phyloP scores from a whole-genome alignment of 2,797 vertebrate species.

The Phoxinus dragarum region DNA sequence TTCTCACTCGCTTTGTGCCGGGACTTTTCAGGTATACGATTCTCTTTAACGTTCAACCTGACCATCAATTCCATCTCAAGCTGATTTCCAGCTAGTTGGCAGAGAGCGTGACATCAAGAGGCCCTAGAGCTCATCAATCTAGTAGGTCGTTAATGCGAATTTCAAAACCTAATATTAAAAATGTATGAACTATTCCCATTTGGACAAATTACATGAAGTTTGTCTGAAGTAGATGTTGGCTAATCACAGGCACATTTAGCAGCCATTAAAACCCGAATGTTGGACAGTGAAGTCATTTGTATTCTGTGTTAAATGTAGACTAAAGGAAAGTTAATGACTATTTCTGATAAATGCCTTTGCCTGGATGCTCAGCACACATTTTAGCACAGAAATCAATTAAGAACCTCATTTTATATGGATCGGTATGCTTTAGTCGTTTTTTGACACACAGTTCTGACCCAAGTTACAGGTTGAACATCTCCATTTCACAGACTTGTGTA shows the following conservation, averaged over 20 bases:
- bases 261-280: slow-evolving; percentile 64
- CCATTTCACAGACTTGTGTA: slow-evolving; percentile 46
- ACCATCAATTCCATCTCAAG: slow-evolving; percentile 1
- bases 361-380: slow-evolving; percentile 34
- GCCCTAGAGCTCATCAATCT: slow-evolving; percentile 61
- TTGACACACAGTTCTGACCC: slow-evolving; percentile 37
- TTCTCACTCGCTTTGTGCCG: neutral
- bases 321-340: slow-evolving; percentile 64
- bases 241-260: slow-evolving; percentile 72
- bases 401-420: slow-evolving; percentile 16
- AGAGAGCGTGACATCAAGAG: slow-evolving; percentile 40
- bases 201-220: slow-evolving; percentile 74
- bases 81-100: slow-evolving; percentile 37
- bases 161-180: slow-evolving; percentile 68
- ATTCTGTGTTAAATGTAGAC: slow-evolving; percentile 61
- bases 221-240: slow-evolving; percentile 69
- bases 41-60: slow-evolving; percentile 4
- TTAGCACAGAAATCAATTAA: slow-evolving; percentile 9
- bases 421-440: slow-evolving; percentile 18
- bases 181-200: slow-evolving; percentile 70
- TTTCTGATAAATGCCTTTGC: slow-evolving; percentile 62
- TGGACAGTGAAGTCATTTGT: slow-evolving; percentile 67
- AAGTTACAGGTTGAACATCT: neutral
- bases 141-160: slow-evolving; percentile 61
- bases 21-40: neutral